Base-by-base conservation (phyloP, 1,140 invertebrate genomes). In the Thereuonema tuberculata region DNA sequence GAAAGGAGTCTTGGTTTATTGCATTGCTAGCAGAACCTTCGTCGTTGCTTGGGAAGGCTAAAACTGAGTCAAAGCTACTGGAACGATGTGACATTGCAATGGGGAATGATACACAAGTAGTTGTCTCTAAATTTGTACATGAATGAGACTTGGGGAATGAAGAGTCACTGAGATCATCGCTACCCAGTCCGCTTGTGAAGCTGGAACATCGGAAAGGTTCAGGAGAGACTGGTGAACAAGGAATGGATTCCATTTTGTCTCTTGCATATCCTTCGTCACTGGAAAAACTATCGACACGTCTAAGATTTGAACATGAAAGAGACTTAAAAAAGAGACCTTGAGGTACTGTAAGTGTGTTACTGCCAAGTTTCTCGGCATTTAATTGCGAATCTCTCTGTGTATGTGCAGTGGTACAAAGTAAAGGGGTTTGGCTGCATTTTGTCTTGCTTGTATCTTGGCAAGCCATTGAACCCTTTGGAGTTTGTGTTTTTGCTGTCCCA, bases 211-310 rank as follows among this genome's bases (percentile, higher is more conserved):
- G 37, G n/a, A 12, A n/a, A 9, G 37, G 37, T 43, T 43, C 37
- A 43, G 37, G 9, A n/a, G 9, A n/a, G 9, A 43, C n/a, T 12
- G 37, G 49, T 15, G 15, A 24, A 52, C 49, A 24, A 9, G 49
- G 49, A 12, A 9, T 52, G 24, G 24, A 52, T 12, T 52, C 49
- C 9, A 12, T 52, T 21, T 12, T 9, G 21, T 24, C 24, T 24
- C 49, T 52, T 24, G 21, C 49, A 24, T 52, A 52, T 15, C 49
- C 49, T 52, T 52, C 49, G 23, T 52, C 49, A 21, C 49, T 52
- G 12, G 15, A 15, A 24, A 20, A 52, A 24, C 24, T 52, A 21
- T 52, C 49, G 14, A 52, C 49, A 14, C 24, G 15, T 24, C 9
- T 24, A 9, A 52, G 21, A 52, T 52, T 52, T 12, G 49, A 52